phyloP scores from a whole-genome alignment of 2,888 invertebrate species.

The Tipula vernalis region DNA sequence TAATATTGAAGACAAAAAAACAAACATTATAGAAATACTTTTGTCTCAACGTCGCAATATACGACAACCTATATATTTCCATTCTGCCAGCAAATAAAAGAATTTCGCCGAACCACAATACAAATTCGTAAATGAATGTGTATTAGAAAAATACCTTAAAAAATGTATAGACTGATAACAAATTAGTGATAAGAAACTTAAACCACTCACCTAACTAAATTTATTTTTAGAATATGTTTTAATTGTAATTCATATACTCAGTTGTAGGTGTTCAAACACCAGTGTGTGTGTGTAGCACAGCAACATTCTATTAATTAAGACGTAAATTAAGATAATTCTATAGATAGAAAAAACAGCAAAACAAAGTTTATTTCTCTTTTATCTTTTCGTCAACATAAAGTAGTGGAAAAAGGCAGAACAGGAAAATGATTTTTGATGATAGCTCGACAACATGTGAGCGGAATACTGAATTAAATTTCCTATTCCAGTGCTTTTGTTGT shows the following conservation, averaged over 20 bases:
- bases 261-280: background rate
- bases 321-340: background rate
- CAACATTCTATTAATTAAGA: background rate
- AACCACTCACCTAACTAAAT: background rate
- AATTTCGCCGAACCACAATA: background rate
- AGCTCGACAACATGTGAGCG: background rate
- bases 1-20: too few relatives aligned
- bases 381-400: background rate
- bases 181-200: background rate
- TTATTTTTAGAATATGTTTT: background rate
- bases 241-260: background rate
- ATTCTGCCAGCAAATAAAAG: background rate
- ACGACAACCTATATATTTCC: too few relatives aligned
- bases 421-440: background rate
- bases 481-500: background rate
- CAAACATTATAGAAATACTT: too few relatives aligned
- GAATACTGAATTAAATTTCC: background rate
- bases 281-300: background rate
- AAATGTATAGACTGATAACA: background rate
- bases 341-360: background rate
- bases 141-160: background rate
- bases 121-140: background rate
- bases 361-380: background rate
- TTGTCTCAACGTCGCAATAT: too few relatives aligned
- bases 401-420: background rate